Base-by-base conservation (phyloP, 2,797 vertebrate species). In the Amblyraja radiata region DNA sequence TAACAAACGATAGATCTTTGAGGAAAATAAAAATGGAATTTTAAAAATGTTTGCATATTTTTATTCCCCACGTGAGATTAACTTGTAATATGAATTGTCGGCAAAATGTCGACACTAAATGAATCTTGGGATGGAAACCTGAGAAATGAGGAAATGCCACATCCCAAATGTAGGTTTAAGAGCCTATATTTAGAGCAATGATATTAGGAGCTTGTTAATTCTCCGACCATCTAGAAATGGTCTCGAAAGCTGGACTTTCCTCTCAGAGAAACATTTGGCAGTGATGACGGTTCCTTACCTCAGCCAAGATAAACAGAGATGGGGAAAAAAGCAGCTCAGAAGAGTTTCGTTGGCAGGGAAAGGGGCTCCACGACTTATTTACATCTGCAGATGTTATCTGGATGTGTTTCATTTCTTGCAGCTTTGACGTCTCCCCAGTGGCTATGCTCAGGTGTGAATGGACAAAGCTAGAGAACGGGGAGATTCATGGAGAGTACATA, bases 241-340 rank as follows among this genome's bases (percentile, higher is more conserved):
- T 10, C 9, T 16, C 61, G 3, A 2, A 88, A 68, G n/a, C 28
- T 36, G 63, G 28, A 18, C 36, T 68, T 32, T 14, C 3, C 14
- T 36, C 84, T 68, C 84, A 88, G 61, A 68, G 63, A 88, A 68
- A 68, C 7, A 21, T 63, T 88, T 88, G 84, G 61, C 84, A 68
- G 84, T 36, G 88, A 63, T 36, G 88, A 63, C 7, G 36, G 1
- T 16, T 32, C 63, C 1, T 3, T 21, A 68, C 16, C n/a, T 0
- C 16, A 14, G 84, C 84, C 63, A 88, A 36, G 84, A 88, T 36
- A 88, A 88, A 68, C 84, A 88, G 10, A 7, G 32, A 88, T n/a
- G 61, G n/a, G 54, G 3, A 6, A 68, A 68, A 68, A 65, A 32
- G 16, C 68, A 84, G n/a, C 16, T 18, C 16, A 36, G 32, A 54